Evolutionary conservation across 2,888 invertebrate species (phyloP).

Genomic region (Cremastobaeus sp.): DNA sequence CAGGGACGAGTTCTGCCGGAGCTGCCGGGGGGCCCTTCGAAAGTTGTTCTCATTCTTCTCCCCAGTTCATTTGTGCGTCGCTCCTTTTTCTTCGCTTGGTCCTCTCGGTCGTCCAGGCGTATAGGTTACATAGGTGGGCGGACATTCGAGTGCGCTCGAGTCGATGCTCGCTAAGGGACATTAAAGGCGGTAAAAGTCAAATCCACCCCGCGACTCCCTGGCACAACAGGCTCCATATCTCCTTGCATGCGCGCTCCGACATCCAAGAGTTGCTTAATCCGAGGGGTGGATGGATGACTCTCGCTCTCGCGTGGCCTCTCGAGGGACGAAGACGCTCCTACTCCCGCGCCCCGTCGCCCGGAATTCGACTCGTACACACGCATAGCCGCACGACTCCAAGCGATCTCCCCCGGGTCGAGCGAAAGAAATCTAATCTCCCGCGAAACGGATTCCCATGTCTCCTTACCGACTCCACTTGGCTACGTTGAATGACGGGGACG

Average conservation of each 20-base stretch:
- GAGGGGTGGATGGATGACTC: conserved; percentile 56
- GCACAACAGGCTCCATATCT: background rate
- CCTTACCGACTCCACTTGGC: conserved; percentile 17
- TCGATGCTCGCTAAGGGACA: conserved; percentile 55
- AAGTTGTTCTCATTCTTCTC: conserved; percentile 22
- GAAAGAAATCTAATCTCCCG: conserved; percentile 51
- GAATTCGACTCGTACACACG: conserved; percentile 5
- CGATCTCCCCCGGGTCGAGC: conserved; percentile 12
- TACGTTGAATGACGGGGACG: conserved; percentile 13
- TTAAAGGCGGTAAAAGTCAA: conserved; percentile 60
- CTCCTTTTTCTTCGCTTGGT: conserved; percentile 22
- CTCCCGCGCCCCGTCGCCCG: conserved; percentile 6
- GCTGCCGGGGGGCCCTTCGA: conserved; percentile 26
- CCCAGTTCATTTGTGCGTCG: background rate
- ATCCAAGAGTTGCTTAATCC: conserved; percentile 45
- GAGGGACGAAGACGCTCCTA: conserved; percentile 40
- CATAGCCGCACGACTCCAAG: conserved; percentile 2
- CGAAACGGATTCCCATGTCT: conserved; percentile 52
- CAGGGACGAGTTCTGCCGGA: conserved; percentile 55
- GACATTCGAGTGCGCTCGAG: conserved; percentile 50
- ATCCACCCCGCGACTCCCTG: conserved; percentile 9
- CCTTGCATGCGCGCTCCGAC: conserved; percentile 32
- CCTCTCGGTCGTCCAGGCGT: conserved; percentile 27
- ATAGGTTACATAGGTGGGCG: conserved; percentile 48
- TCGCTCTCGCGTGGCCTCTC: conserved; percentile 51